Evolutionary conservation across 1,140 invertebrate genomes (phyloP).

Genomic region (Drosophila littoralis): DNA sequence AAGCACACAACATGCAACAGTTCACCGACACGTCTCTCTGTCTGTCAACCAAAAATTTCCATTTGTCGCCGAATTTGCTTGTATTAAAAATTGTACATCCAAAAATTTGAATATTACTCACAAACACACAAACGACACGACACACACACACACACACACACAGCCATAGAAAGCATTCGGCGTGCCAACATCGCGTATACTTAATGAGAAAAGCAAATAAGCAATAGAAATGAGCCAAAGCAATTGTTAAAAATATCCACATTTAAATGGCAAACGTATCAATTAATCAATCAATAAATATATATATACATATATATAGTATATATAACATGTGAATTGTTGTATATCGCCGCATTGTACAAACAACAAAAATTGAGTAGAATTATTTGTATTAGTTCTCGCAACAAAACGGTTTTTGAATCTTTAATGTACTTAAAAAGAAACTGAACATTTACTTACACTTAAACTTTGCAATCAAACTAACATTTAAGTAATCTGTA

Average conservation of each 20-base stretch:
- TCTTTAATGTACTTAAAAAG: conserved; percentile 62
- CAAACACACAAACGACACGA: background rate
- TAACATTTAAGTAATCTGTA: conserved; percentile 58
- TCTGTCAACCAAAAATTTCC: conserved; percentile 22
- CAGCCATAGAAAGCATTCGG: conserved; percentile 2
- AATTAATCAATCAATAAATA: conserved; percentile 59
- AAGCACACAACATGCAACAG: conserved; percentile 43
- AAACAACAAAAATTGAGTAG: conserved; percentile 37
- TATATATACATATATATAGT: conserved; percentile 12
- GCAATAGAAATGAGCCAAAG: conserved; percentile 48
- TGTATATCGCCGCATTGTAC: conserved; percentile 62
- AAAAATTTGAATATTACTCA: conserved; percentile 46
- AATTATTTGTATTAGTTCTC: conserved; percentile 42
- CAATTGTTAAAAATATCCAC: conserved; percentile 57
- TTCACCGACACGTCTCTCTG: conserved; percentile 49
- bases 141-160: conserved; percentile 2
- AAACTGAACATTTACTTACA: conserved; percentile 26
- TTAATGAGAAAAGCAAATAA: conserved; percentile 40
- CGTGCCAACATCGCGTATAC: conserved; percentile 42
- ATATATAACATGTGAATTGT: conserved; percentile 33
- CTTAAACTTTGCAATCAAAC: conserved; percentile 47
- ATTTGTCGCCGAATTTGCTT: conserved; percentile 29
- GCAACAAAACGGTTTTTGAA: conserved; percentile 27
- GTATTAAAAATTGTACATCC: conserved; percentile 31
- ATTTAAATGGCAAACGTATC: conserved; percentile 55